Conservation (phyloP, 1,140 invertebrate species). For the Musca domestica region DNA sequence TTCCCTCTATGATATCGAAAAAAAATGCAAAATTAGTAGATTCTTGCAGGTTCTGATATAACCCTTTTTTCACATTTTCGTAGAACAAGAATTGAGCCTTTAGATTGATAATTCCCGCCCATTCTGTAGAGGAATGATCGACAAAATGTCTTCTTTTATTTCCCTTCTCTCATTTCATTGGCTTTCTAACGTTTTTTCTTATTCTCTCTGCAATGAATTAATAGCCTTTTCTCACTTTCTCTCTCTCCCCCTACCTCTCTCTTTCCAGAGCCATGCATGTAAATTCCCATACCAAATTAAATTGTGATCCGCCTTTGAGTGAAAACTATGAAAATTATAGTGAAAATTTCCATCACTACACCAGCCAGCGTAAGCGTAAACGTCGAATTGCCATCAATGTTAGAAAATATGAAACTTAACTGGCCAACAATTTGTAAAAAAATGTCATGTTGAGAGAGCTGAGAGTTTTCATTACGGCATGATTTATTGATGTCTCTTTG, state of each 20-base stretch:
- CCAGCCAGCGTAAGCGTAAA: slow-evolving; percentile 24
- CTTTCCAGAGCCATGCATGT: slow-evolving; percentile 4
- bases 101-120: no score
- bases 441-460: not conserved
- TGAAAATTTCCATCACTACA: slow-evolving; percentile 25
- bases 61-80: no score
- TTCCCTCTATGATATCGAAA: no score
- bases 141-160: no score
- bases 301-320: not conserved
- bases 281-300: no score
- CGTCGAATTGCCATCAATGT: slow-evolving; percentile 28
- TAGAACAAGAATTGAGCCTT: no score
- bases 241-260: not conserved
- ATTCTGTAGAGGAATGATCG: no score
- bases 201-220: no score
- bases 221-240: not conserved
- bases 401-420: slow-evolving; percentile 29
- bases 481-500: not conserved
- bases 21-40: no score
- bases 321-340: slow-evolving; percentile 6
- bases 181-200: no score
- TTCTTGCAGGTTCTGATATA: no score
- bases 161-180: no score
- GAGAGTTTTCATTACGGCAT: not conserved
- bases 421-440: not conserved